These are phyloP conservation scores for Ellobium chinense DNA, from an alignment of 2,888 invertebrate species.

Conservation along the genomic window DNA sequence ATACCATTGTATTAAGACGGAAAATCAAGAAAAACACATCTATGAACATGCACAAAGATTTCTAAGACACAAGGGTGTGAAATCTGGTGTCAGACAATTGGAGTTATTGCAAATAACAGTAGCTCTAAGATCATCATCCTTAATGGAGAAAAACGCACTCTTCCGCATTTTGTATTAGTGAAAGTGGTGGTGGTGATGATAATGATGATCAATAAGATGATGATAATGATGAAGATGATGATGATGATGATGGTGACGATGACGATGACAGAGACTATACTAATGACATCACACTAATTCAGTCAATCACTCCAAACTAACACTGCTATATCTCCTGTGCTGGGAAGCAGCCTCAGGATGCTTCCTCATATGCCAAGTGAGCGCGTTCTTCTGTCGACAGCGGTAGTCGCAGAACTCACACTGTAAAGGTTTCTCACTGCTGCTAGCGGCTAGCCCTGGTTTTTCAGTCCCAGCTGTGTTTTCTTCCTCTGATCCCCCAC, in stretches of 20 bases:
- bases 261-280: background rate
- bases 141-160: no score
- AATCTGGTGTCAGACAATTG: no score
- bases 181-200: no score
- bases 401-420: conserved; percentile 71
- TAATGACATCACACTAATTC: background rate
- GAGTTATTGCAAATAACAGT: no score
- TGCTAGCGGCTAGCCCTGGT: background rate
- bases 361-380: conserved; percentile 74
- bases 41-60: no score
- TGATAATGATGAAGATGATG: no score
- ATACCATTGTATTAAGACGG: no score
- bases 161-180: no score
- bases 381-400: conserved; percentile 69
- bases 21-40: no score
- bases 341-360: conserved; percentile 67
- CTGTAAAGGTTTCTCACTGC: conserved; percentile 66
- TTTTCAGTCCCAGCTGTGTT: background rate
- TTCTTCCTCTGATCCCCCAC: background rate
- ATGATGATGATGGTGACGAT: background rate
- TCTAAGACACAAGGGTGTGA: no score
- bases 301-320: background rate
- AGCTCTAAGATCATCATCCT: no score
- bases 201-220: no score
- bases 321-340: conserved; percentile 50